Conservation (phyloP, 2,113 vertebrate genomes). For the Dascyllus trimaculatus region DNA sequence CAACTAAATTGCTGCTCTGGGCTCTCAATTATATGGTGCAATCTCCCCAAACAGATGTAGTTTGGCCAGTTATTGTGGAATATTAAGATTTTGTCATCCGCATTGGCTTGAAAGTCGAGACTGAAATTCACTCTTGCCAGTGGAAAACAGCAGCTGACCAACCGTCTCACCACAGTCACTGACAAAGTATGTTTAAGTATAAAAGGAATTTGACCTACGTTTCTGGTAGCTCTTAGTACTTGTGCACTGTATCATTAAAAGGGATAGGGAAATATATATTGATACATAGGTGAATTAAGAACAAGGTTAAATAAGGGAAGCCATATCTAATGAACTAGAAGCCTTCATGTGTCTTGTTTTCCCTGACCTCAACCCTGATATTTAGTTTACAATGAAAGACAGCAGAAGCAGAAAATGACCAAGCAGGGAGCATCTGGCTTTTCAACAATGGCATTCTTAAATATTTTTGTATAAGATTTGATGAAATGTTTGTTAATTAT, state of each 20-base stretch:
- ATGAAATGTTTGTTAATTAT: too few relatives aligned
- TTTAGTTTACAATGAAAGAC: too few relatives aligned
- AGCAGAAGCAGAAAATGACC: too few relatives aligned
- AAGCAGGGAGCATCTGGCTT: too few relatives aligned
- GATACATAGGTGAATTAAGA: background rate
- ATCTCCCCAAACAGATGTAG: background rate
- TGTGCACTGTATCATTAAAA: background rate
- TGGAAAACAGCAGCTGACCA: constrained; percentile 15
- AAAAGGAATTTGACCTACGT: constrained; percentile 8
- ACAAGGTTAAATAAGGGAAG: background rate
- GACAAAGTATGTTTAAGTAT: constrained; percentile 2
- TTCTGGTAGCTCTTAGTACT: background rate
- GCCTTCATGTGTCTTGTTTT: background rate
- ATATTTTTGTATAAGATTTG: too few relatives aligned
- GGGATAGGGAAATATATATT: background rate
- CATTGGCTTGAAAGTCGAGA: background rate
- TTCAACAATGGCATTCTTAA: too few relatives aligned
- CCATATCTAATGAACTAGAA: too few relatives aligned
- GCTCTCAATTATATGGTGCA: background rate
- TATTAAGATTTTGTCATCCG: background rate
- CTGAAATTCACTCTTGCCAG: background rate
- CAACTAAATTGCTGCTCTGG: background rate
- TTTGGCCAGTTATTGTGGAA: background rate
- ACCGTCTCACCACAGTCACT: constrained; percentile 10
- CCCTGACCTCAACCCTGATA: too few relatives aligned